Conservation (phyloP, 35 echinoderm and acorn worm species). For the Heliocidaris erythrogramma region DNA sequence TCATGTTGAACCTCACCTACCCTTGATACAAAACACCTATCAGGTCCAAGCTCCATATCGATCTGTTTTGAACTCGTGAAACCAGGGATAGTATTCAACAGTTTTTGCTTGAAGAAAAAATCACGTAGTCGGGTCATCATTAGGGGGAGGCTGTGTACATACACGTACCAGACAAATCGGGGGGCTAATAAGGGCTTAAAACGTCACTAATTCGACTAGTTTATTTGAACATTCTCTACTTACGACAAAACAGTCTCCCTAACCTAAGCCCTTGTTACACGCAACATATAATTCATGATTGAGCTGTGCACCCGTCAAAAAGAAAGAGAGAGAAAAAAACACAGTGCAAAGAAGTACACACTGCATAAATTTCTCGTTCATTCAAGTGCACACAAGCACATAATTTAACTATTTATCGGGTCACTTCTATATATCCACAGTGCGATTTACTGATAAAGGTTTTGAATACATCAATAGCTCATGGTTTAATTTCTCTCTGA, state of each 20-base stretch:
- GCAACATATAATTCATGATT: not conserved
- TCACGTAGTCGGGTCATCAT: not conserved
- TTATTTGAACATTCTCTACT: constrained; percentile 5
- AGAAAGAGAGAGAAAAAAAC: not conserved
- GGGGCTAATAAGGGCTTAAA: constrained; percentile 33
- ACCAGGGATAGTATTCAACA: not conserved
- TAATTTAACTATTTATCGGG: constrained; percentile 37
- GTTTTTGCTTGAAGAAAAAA: not conserved
- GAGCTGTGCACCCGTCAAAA: not conserved
- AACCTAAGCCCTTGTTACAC: not conserved
- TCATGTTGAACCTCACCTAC: not conserved
- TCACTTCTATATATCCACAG: constrained; percentile 22
- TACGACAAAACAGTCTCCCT: not conserved
- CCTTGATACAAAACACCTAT: not conserved
- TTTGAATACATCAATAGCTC: not conserved
- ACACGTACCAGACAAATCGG: not conserved
- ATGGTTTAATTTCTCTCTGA: not conserved
- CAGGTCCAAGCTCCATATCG: not conserved
- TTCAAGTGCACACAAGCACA: constrained; percentile 39
- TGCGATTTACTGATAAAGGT: not conserved
- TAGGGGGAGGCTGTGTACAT: constrained; percentile 7
- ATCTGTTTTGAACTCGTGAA: not conserved
- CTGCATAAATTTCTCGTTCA: not conserved
- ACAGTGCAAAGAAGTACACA: not conserved
- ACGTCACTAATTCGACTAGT: constrained; percentile 22